Conservation (phyloP, 2,797 vertebrate species). For the Melanotaenia maccullochi region DNA sequence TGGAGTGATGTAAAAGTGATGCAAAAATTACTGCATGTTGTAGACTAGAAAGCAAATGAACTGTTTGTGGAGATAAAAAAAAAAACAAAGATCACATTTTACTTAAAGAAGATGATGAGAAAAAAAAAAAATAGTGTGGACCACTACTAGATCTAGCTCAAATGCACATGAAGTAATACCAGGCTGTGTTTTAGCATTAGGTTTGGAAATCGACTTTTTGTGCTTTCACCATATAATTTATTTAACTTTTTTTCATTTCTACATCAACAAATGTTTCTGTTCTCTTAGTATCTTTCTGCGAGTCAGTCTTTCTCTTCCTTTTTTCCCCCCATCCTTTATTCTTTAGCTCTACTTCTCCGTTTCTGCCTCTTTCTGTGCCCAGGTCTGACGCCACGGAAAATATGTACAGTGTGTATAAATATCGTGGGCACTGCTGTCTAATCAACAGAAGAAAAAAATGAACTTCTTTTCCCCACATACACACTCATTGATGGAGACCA, state of each 20-base stretch:
- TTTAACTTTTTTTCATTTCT: conserved; percentile 16
- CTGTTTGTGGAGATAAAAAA: background rate
- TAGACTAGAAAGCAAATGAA: background rate
- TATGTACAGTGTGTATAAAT: conserved; percentile 58
- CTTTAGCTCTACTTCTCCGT: conserved; percentile 7
- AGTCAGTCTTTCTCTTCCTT: conserved; percentile 2
- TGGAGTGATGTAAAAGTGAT: background rate
- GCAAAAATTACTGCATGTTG: background rate
- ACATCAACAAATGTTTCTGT: conserved; percentile 12
- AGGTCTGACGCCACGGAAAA: conserved; percentile 60
- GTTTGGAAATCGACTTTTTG: background rate
- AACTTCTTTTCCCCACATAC: conserved; percentile 19
- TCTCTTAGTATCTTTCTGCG: background rate
- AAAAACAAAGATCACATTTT: background rate
- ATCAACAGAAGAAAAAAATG: conserved; percentile 59
- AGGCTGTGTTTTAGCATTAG: background rate
- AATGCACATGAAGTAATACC: background rate
- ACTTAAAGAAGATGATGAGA: background rate
- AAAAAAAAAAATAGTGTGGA: background rate
- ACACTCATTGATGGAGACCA: conserved; percentile 35
- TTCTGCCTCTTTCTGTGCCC: conserved; percentile 32
- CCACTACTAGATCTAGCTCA: background rate
- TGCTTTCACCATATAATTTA: background rate
- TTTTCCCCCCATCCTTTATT: conserved; percentile 4
- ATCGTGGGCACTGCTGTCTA: conserved; percentile 51